Conservation (phyloP, 2,888 invertebrate species). For the Sarcophaga variegata region DNA sequence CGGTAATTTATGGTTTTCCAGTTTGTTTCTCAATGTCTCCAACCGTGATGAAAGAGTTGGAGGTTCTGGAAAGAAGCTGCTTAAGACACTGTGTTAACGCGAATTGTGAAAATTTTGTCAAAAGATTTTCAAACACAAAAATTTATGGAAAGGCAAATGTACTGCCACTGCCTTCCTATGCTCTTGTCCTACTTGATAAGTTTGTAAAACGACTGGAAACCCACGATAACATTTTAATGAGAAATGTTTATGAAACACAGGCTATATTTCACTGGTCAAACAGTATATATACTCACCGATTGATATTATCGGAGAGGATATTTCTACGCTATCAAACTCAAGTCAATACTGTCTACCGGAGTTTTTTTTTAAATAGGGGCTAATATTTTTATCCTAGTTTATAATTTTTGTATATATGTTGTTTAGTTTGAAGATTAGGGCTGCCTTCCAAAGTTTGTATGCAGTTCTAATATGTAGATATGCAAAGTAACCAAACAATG, state of each 20-base stretch:
- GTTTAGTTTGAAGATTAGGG: background rate
- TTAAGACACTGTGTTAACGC: background rate
- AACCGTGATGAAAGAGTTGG: no score
- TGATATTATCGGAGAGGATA: conserved; percentile 5
- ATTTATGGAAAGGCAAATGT: conserved; percentile 1
- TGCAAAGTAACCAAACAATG: no score
- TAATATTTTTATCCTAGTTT: background rate
- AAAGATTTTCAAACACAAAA: background rate
- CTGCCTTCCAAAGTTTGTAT: no score
- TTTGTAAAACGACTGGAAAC: background rate
- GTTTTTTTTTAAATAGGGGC: background rate
- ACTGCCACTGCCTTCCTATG: background rate
- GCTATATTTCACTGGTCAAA: background rate
- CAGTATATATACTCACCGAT: background rate
- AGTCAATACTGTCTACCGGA: conserved; percentile 1
- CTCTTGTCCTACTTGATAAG: background rate
- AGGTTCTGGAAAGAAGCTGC: no score
- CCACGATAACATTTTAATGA: background rate
- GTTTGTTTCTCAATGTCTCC: no score
- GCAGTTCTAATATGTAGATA: no score
- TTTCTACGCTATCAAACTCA: background rate
- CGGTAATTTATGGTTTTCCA: no score
- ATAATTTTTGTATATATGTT: background rate
- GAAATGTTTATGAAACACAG: background rate
- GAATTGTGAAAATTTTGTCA: background rate